A percentile compares a stretch with the other conserved stretches of the same genome.
phyloP scores from a whole-genome alignment of 2,888 invertebrate species.

The Orthosia gracilis region DNA sequence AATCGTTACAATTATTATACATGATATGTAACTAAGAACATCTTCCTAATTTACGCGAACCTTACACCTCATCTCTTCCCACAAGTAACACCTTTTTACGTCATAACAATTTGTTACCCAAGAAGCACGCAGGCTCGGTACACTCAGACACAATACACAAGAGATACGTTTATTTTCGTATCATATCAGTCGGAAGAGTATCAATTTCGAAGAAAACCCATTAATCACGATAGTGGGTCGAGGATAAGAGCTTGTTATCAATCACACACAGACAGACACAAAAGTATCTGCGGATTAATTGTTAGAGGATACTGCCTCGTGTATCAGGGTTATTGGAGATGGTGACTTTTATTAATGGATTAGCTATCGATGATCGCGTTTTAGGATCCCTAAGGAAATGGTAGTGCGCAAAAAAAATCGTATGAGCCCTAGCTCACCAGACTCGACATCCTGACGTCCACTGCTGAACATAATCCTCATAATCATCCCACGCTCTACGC shows the following conservation, averaged over 20 bases:
- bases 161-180: constrained; percentile 42
- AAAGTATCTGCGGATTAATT: constrained; percentile 61
- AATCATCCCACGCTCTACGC: too few species aligned
- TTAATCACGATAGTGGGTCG: constrained; percentile 64
- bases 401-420: too few species aligned
- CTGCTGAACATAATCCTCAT: too few species aligned
- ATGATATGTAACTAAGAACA: not conserved
- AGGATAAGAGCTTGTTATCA: constrained; percentile 60
- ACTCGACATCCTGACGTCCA: too few species aligned
- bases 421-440: too few species aligned
- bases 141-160: constrained; percentile 34
- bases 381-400: not conserved
- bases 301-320: constrained; percentile 42
- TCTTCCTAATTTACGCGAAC: not conserved
- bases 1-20: too few species aligned
- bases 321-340: constrained; percentile 26
- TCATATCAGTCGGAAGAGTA: constrained; percentile 56
- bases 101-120: constrained; percentile 37
- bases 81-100: constrained; percentile 12
- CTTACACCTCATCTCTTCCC: not conserved
- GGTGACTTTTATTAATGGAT: constrained; percentile 40
- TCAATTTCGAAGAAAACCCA: constrained; percentile 57
- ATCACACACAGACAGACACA: constrained; percentile 49
- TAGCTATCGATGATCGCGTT: constrained; percentile 1
- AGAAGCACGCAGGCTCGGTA: constrained; percentile 24